Evolutionary conservation across 2,888 invertebrate genomes (phyloP).

Genomic region (Ptychoptera contaminata): DNA sequence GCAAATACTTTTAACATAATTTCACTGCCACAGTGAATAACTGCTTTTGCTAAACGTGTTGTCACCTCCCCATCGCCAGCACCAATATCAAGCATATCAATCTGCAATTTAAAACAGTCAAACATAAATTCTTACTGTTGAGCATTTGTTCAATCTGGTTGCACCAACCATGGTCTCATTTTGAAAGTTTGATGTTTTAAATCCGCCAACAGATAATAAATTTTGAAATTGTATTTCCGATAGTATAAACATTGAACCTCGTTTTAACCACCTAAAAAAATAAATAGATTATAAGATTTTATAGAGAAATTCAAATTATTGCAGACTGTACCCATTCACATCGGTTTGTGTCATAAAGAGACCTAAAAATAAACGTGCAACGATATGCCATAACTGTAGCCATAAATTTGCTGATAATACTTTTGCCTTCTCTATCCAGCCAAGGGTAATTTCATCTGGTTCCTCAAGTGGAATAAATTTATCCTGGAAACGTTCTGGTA

Average conservation of each 20-base stretch:
- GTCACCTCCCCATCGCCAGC: conserved; percentile 95
- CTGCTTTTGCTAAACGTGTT: conserved; percentile 48
- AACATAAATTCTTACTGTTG: neutral
- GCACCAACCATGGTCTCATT: neutral
- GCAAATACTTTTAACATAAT: conserved; percentile 62
- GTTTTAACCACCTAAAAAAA: conserved; percentile 35
- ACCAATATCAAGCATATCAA: conserved; percentile 67
- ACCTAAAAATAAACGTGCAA: conserved; percentile 70
- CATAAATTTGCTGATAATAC: conserved; percentile 38
- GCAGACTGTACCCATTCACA: conserved; percentile 85
- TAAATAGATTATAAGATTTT: neutral
- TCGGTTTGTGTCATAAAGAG: conserved; percentile 91
- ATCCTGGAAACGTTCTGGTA: conserved; percentile 22
- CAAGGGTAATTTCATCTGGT: conserved; percentile 24
- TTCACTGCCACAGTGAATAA: conserved; percentile 52
- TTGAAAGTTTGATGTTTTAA: conserved; percentile 15
- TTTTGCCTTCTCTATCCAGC: conserved; percentile 28
- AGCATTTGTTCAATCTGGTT: too few species aligned
- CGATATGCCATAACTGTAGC: conserved; percentile 77
- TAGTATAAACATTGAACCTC: conserved; percentile 95
- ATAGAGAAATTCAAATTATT: neutral
- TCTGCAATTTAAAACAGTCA: conserved; percentile 15
- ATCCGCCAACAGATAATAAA: conserved; percentile 22
- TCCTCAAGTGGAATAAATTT: conserved; percentile 24
- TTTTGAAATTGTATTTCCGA: conserved; percentile 23